Conservation (phyloP, 2,113 vertebrate genomes). For the Cercopithecus mona region DNA sequence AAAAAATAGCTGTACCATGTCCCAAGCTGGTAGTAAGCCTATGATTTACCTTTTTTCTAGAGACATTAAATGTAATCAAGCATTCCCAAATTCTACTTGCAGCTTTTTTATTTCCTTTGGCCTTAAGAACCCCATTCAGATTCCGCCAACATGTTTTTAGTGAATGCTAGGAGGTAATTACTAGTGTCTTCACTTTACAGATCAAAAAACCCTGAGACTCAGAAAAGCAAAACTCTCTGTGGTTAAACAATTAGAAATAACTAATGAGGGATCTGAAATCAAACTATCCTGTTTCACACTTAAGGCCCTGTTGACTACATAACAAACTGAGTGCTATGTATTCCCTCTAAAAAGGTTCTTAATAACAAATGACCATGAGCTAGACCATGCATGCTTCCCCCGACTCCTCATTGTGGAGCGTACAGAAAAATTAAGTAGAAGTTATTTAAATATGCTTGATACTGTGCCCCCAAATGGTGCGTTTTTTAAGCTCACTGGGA, state of each 20-base stretch:
- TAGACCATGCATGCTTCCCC: neutral
- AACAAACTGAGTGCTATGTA: neutral
- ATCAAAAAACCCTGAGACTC: neutral
- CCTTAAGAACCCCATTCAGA: slow-evolving; percentile 19
- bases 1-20: slow-evolving; percentile 32
- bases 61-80: slow-evolving; percentile 54
- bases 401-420: neutral
- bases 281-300: neutral
- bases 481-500: neutral
- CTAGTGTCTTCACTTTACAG: slow-evolving; percentile 36
- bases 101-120: slow-evolving; percentile 49
- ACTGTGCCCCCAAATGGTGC: fast-evolving
- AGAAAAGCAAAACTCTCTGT: neutral
- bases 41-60: slow-evolving; percentile 29
- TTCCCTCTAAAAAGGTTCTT: neutral
- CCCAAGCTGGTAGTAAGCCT: neutral
- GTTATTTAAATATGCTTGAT: neutral
- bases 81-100: slow-evolving; percentile 40
- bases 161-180: neutral
- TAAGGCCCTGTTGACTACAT: neutral
- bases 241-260: slow-evolving; percentile 33
- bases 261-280: slow-evolving; percentile 10
- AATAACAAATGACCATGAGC: neutral
- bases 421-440: neutral
- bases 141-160: slow-evolving; percentile 24